These are phyloP conservation scores for Megalops atlanticus DNA, from an alignment of 2,113 vertebrate species.

Conservation along the genomic window DNA sequence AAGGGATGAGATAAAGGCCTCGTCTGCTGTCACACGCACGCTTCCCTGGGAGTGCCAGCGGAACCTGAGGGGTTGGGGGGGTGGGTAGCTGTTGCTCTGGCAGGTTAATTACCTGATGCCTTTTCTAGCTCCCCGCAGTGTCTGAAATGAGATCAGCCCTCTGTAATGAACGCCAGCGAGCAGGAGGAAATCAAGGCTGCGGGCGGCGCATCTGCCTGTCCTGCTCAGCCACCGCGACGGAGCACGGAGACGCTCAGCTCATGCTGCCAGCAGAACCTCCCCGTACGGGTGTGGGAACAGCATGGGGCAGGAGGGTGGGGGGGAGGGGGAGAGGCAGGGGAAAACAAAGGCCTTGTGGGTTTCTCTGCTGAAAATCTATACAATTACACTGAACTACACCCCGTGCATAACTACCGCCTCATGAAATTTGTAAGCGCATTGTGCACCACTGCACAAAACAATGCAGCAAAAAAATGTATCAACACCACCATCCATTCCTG, in stretches of 20 bases:
- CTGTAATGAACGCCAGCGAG: constrained; percentile 15
- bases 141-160: constrained; percentile 24
- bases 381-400: not conserved
- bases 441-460: too few species aligned
- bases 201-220: not conserved
- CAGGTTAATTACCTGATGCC: constrained; percentile 37
- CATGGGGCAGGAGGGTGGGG: not conserved
- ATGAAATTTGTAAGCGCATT: too few species aligned
- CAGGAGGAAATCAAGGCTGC: constrained; percentile 15
- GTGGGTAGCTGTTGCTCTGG: not conserved
- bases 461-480: too few species aligned
- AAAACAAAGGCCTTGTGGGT: not conserved
- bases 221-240: constrained; percentile 2
- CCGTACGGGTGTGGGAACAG: not conserved
- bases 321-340: not conserved
- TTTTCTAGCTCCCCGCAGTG: constrained; percentile 20
- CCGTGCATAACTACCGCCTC: too few species aligned
- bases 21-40: not conserved
- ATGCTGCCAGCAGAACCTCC: not conserved
- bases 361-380: not conserved
- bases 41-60: too few species aligned
- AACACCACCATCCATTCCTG: too few species aligned
- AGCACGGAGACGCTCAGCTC: not conserved
- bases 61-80: not conserved
- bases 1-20: constrained; percentile 6